Conservation (phyloP, 1,140 invertebrate genomes). For the Trichonephila clavipes region DNA sequence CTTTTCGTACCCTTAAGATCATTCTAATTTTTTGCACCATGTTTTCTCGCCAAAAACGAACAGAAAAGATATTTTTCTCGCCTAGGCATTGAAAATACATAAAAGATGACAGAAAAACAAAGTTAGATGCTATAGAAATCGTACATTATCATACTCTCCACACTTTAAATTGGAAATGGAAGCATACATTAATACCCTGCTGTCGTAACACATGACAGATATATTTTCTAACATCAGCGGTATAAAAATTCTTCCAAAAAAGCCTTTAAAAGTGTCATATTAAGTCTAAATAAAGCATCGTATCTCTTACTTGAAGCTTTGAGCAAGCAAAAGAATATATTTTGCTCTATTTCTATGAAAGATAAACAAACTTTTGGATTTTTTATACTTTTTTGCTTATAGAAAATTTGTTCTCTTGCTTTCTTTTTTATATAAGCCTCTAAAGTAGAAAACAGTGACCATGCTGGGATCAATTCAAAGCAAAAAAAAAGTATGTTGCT, state of each 20-base stretch:
- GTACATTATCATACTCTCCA: slow-evolving; percentile 10
- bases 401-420: neutral
- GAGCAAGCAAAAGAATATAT: neutral
- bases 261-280: slow-evolving; percentile 4
- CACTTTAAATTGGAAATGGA: neutral
- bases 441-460: neutral
- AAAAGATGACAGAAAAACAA: slow-evolving; percentile 12
- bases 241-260: neutral
- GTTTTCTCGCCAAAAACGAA: neutral
- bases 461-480: neutral
- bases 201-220: neutral
- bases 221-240: neutral
- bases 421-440: neutral
- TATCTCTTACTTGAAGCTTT: neutral
- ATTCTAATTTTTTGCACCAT: neutral
- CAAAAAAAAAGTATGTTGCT: neutral
- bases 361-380: neutral
- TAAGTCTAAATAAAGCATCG: slow-evolving; percentile 1
- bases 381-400: neutral
- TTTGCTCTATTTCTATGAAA: neutral
- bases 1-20: neutral
- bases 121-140: slow-evolving; percentile 10
- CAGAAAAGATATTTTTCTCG: neutral
- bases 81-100: neutral
- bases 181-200: neutral